Evolutionary conservation across 2,113 vertebrate genomes (phyloP).

Genomic region (Hystrix cristata): DNA sequence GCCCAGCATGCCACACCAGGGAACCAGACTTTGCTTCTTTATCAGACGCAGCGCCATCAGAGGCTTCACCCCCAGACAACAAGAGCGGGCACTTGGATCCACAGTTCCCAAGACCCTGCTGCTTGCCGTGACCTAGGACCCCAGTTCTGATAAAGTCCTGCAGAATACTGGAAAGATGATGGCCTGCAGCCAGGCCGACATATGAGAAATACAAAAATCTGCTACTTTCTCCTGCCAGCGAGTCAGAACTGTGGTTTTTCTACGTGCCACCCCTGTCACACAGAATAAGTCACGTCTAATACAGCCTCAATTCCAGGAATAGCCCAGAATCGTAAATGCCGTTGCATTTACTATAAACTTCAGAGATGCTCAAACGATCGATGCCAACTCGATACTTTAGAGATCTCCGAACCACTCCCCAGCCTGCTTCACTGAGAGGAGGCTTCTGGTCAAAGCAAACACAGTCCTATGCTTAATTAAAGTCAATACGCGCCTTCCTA

Average conservation of each 20-base stretch:
- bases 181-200: conserved; percentile 58
- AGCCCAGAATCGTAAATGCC: conserved; percentile 62
- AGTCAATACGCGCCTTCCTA: conserved; percentile 66
- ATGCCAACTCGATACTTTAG: background rate
- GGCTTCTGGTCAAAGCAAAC: conserved; percentile 53
- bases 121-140: background rate
- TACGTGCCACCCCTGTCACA: conserved; percentile 75
- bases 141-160: background rate
- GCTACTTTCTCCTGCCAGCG: conserved; percentile 70
- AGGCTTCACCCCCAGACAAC: background rate
- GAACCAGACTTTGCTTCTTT: background rate
- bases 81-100: background rate
- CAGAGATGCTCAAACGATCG: conserved; percentile 76
- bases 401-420: conserved; percentile 4
- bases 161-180: conserved; percentile 16
- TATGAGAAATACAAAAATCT: conserved; percentile 69
- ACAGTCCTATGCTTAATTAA: conserved; percentile 73
- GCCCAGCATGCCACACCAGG: background rate
- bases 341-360: conserved; percentile 78
- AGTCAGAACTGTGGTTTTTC: conserved; percentile 82
- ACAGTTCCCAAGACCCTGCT: background rate
- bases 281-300: conserved; percentile 78
- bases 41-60: background rate
- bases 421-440: background rate
- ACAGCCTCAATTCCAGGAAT: conserved; percentile 84